Conservation (phyloP, 2,797 vertebrate genomes). For the Hippocampus kuda region DNA sequence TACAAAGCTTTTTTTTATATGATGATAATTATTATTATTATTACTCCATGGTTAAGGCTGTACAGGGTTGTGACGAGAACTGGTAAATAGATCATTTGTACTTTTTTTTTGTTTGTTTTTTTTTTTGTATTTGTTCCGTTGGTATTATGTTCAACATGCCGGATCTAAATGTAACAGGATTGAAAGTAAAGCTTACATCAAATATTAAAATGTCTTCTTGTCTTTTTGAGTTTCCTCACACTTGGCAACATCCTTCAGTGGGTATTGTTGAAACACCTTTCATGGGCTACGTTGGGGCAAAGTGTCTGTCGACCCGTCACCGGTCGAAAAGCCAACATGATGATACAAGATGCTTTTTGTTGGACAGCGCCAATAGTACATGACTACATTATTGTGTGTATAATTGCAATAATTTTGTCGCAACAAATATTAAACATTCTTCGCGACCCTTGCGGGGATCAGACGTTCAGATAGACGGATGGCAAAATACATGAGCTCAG, state of each 20-base stretch:
- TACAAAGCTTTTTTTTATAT: slow-evolving; percentile 84
- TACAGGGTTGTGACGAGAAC: slow-evolving; percentile 99
- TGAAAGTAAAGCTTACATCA: slow-evolving; percentile 99
- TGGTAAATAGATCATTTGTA: slow-evolving; percentile 86
- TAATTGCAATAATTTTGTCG: too few species aligned
- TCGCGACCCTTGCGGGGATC: too few species aligned
- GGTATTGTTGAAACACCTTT: too few species aligned
- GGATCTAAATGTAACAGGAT: slow-evolving; percentile 99
- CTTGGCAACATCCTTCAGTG: neutral
- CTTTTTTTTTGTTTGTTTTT: slow-evolving; percentile 70
- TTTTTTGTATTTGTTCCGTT: slow-evolving; percentile 69
- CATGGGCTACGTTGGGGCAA: too few species aligned
- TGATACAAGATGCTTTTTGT: too few species aligned
- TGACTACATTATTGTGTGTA: too few species aligned
- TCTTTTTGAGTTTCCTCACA: slow-evolving; percentile 13
- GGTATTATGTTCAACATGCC: slow-evolving; percentile 89
- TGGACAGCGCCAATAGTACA: too few species aligned
- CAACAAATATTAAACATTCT: too few species aligned
- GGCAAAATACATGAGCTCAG: too few species aligned
- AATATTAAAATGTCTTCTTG: slow-evolving; percentile 59
- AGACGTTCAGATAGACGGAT: too few species aligned
- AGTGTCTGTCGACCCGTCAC: too few species aligned
- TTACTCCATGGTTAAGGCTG: slow-evolving; percentile 91
- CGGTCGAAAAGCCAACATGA: too few species aligned
- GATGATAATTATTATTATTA: slow-evolving; percentile 42